Base-by-base conservation (phyloP, 2,888 invertebrate species). In the Thecophora atra region DNA sequence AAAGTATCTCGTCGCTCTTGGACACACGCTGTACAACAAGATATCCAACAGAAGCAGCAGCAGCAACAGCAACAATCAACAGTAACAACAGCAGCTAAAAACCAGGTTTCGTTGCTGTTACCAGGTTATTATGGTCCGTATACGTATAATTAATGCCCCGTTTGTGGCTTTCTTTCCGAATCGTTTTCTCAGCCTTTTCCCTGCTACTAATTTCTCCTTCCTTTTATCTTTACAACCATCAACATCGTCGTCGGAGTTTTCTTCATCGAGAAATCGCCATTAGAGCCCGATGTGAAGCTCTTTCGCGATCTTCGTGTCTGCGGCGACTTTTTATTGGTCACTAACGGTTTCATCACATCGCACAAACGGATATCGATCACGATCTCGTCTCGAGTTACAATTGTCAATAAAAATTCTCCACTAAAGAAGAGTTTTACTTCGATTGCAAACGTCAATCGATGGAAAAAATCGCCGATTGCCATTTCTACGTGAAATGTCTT, bases 101-200 rank as follows among this genome's bases (percentile, higher is more conserved):
- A 37, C 2, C 37, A 2, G 19, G 19, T n/a, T 30, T 15, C 11
- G 17, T 54, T 30, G 52, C 52, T 30, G 19, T 17, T 19, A 28
- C 17, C n/a, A n/a, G n/a, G n/a, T 24, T 26, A 37, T 67, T n/a
- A 24, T 30, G 42, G 44, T 19, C 21, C n/a, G 37, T n/a, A 56
- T 28, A 56, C 30, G 37, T 54, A 68, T 58, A 17, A 58, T 24
- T 42, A 26, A 26, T 8, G 13, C 21, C 6, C 30, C 19, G 37
- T 37, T 37, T 37, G 58, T 24, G 11, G 26, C 51, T 65, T 51
- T 65, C 65, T 65, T 28, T 65, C 24, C 28, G 5, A 58, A 24
- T 24, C 3, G 28, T 58, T 58, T 58, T 58, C 58, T 24, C 58
- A 24, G 24, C 28, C 26, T 4, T 37, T 58, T 28, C 28, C 13